Conservation (phyloP, 2,113 vertebrate genomes). For the Spilogale gracilis region DNA sequence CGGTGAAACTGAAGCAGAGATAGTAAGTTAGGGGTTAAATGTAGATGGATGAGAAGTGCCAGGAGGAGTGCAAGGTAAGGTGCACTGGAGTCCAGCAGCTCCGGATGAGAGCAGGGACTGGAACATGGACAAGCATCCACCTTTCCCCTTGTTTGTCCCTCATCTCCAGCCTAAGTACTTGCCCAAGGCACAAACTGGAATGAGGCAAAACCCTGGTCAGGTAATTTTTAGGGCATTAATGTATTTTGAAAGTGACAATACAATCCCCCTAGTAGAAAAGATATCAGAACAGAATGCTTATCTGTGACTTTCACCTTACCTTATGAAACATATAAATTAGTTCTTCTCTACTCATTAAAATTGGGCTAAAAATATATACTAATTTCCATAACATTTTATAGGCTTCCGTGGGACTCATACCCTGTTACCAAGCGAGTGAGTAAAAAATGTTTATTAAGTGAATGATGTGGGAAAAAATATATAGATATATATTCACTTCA, state of each 20-base stretch:
- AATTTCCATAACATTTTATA: slow-evolving; percentile 38
- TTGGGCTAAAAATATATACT: slow-evolving; percentile 20
- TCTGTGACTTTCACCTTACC: slow-evolving; percentile 44
- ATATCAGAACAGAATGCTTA: slow-evolving; percentile 20
- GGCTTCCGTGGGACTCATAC: not conserved
- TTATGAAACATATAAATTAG: slow-evolving; percentile 47
- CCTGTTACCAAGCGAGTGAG: not conserved
- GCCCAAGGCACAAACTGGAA: slow-evolving; percentile 10
- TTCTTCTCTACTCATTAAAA: slow-evolving; percentile 59
- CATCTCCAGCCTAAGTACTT: not conserved
- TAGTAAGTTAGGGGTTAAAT: not conserved
- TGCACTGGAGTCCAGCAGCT: not conserved
- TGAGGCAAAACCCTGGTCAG: not conserved
- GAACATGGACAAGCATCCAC: not conserved
- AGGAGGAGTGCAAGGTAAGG: not conserved
- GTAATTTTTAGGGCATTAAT: slow-evolving; percentile 10
- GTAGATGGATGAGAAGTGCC: not conserved
- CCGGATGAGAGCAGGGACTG: not conserved
- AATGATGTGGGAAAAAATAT: not conserved
- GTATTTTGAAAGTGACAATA: slow-evolving; percentile 44
- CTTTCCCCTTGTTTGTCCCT: not conserved
- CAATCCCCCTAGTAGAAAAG: slow-evolving; percentile 33
- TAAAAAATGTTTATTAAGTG: slow-evolving; percentile 25
- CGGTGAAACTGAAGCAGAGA: not conserved
- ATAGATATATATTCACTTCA: not conserved